Evolutionary conservation across 2,888 invertebrate genomes (phyloP).

Genomic region (Teleiodes luculella): DNA sequence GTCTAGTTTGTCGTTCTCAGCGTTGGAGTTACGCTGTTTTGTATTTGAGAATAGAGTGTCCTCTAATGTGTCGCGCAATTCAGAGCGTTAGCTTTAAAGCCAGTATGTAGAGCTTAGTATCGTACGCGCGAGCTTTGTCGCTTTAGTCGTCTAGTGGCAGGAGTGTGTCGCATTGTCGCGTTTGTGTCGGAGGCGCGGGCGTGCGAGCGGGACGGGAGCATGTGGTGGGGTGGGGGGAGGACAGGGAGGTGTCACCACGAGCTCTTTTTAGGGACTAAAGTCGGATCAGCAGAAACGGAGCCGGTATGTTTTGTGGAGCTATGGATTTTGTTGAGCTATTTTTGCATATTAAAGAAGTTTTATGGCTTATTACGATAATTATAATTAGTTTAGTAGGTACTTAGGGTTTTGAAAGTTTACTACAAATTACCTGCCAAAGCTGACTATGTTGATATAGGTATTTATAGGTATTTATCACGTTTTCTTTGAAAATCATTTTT

Average conservation of each 20-base stretch:
- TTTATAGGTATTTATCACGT: too few relatives aligned
- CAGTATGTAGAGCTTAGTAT: constrained; percentile 54
- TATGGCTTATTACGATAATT: constrained; percentile 17
- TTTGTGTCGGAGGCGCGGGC: constrained; percentile 45
- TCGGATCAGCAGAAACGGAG: constrained; percentile 58
- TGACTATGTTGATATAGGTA: too few relatives aligned
- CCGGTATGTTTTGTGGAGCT: constrained; percentile 42
- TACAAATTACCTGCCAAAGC: too few relatives aligned
- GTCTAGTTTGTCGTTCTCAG: constrained; percentile 29
- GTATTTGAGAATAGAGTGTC: constrained; percentile 47
- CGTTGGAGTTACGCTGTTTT: constrained; percentile 42
- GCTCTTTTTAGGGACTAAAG: constrained; percentile 69
- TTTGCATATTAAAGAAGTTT: constrained; percentile 60
- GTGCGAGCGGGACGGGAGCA: constrained; percentile 61
- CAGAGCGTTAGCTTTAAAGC: constrained; percentile 61
- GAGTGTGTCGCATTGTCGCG: constrained; percentile 70
- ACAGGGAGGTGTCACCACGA: constrained; percentile 73
- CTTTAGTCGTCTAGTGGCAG: constrained; percentile 51
- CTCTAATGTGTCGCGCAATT: constrained; percentile 75
- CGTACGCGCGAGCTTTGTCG: constrained; percentile 44
- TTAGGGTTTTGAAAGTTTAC: too few relatives aligned
- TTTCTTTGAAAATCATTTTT: too few relatives aligned
- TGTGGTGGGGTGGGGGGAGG: constrained; percentile 55
- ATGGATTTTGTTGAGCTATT: constrained; percentile 58
- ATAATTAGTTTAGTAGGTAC: too few relatives aligned